Percentiles rank a stretch among this genome's conserved stretches.
These are phyloP conservation scores for Alexandromys fortis DNA, from an alignment of 2,113 vertebrate genomes.

Conservation along the genomic window DNA sequence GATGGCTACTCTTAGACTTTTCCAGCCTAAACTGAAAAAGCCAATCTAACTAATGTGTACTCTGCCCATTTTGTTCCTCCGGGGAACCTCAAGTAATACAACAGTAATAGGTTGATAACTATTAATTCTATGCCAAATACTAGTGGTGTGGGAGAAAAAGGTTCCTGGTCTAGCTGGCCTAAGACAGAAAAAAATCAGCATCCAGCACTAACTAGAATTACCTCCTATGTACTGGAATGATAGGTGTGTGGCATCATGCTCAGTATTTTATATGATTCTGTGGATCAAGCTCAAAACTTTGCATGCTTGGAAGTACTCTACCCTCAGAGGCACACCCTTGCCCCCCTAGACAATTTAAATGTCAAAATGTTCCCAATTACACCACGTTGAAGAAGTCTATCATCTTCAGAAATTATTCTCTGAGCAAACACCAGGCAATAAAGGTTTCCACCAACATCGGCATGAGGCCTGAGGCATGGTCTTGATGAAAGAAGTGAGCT, in stretches of 20 bases:
- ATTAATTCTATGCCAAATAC: not conserved
- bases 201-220: not conserved
- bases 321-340: not conserved
- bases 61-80: not conserved
- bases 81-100: no score
- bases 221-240: not conserved
- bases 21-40: not conserved
- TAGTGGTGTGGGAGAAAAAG: not conserved
- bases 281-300: no score
- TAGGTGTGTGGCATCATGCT: rapidly evolving
- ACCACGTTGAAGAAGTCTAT: not conserved
- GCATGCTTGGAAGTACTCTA: not conserved
- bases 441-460: not conserved
- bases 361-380: not conserved
- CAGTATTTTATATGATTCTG: no score
- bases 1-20: not conserved
- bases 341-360: not conserved
- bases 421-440: not conserved
- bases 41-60: not conserved
- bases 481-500: not conserved
- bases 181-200: no score
- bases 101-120: not conserved
- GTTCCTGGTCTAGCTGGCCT: not conserved
- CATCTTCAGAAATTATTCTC: not conserved
- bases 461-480: not conserved